Percentiles rank a stretch among this genome's conserved stretches.
These are phyloP conservation scores for Cyanocitta stelleri DNA, from an alignment of 2,113 vertebrate genomes.

Conservation along the genomic window DNA sequence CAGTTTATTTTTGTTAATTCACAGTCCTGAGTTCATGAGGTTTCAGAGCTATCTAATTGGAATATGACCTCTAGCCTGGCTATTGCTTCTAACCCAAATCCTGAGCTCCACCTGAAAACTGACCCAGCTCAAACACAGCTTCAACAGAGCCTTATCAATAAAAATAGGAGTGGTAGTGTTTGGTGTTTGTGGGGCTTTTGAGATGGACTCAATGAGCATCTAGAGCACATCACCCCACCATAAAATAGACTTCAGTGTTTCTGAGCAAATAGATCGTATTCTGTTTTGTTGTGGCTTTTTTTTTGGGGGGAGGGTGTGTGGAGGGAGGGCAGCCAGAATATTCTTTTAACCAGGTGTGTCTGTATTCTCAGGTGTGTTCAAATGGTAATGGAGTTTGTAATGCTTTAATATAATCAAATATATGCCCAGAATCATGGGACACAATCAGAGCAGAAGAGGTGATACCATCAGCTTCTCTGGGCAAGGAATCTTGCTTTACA, in stretches of 20 bases:
- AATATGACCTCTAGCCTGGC: background rate
- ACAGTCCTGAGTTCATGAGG: background rate
- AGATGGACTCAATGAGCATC: background rate
- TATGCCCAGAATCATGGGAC: background rate
- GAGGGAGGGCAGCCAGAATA: background rate
- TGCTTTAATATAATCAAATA: background rate
- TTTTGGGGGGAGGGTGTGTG: rapidly evolving
- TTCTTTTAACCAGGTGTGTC: background rate
- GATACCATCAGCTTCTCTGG: background rate
- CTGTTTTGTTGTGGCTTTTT: background rate
- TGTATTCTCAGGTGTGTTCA: background rate
- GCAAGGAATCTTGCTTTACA: background rate
- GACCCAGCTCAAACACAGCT: background rate
- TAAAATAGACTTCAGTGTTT: background rate
- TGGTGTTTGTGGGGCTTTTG: background rate
- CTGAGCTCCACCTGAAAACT: background rate
- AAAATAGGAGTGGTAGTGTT: background rate
- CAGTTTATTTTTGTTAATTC: background rate
- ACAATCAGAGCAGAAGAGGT: background rate
- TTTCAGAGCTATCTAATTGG: background rate
- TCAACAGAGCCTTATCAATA: background rate
- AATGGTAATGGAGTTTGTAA: background rate
- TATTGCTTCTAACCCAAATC: background rate
- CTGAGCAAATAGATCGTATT: background rate
- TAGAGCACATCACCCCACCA: background rate